phyloP scores from a whole-genome alignment of 2,113 vertebrate species.

The Callospermophilus lateralis region DNA sequence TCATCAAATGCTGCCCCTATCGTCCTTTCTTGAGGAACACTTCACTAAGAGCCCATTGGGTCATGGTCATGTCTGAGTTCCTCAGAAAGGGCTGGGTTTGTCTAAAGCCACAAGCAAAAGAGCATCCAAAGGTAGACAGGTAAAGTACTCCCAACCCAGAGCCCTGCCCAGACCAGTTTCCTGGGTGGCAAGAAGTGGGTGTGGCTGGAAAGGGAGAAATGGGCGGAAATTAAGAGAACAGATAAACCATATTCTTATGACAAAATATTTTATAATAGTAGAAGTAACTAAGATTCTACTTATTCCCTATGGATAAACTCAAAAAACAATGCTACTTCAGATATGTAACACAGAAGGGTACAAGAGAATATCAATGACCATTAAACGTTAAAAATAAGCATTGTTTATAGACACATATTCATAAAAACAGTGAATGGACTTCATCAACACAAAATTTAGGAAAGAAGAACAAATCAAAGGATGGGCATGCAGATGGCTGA shows the following conservation, averaged over 20 bases:
- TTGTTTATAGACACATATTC: background rate
- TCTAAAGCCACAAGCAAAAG: background rate
- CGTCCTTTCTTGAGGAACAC: background rate
- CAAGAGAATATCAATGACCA: background rate
- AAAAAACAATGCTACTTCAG: background rate
- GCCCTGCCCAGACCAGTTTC: background rate
- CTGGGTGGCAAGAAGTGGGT: background rate
- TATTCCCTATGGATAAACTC: background rate
- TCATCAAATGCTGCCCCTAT: background rate
- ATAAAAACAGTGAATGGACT: background rate
- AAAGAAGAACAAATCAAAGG: background rate
- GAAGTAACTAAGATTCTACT: background rate
- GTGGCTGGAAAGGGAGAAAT: background rate
- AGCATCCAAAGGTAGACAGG: background rate
- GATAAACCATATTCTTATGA: background rate
- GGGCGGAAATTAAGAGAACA: background rate
- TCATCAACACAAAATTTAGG: background rate
- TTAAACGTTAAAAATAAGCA: background rate
- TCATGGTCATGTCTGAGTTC: background rate
- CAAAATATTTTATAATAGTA: background rate
- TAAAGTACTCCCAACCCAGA: background rate
- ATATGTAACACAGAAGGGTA: background rate
- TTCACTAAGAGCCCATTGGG: background rate
- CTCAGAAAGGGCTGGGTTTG: background rate
- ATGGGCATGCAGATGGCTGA: background rate